phyloP scores from a whole-genome alignment of 2,888 invertebrate species.

The Trissonchulus latispiculum region DNA sequence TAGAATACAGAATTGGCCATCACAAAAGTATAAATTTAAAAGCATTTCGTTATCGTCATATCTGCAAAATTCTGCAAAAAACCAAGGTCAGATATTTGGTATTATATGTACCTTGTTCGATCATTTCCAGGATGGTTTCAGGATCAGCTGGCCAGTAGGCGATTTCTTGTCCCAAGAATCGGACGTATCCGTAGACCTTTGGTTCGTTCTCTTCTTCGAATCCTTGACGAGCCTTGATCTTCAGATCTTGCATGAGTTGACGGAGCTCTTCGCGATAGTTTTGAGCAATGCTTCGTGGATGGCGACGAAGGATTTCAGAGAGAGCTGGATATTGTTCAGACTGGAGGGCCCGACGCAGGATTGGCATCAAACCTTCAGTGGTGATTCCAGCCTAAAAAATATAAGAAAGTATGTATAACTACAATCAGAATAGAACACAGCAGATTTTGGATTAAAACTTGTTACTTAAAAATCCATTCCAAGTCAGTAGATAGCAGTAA shows the following conservation, averaged over 20 bases:
- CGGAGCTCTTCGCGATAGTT: constrained; percentile 24
- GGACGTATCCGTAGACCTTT: constrained; percentile 30
- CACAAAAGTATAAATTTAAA: too few relatives aligned
- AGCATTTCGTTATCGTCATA: too few relatives aligned
- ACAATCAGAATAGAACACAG: too few relatives aligned
- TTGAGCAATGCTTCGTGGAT: constrained; percentile 26
- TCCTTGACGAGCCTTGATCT: constrained; percentile 30
- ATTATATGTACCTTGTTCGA: constrained; percentile 15
- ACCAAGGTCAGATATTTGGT: too few relatives aligned
- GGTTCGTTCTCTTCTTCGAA: constrained; percentile 26
- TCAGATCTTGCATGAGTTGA: constrained; percentile 29
- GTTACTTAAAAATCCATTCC: too few relatives aligned
- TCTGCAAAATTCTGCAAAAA: too few relatives aligned
- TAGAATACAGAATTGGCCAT: too few relatives aligned
- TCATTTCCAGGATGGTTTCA: constrained; percentile 19
- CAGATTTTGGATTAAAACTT: too few relatives aligned
- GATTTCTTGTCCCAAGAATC: constrained; percentile 33
- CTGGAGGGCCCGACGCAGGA: not conserved
- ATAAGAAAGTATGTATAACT: too few relatives aligned
- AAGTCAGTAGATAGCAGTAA: too few relatives aligned
- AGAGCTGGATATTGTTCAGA: constrained; percentile 25
- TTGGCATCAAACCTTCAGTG: not conserved
- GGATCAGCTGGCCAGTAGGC: constrained; percentile 34
- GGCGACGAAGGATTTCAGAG: constrained; percentile 23
- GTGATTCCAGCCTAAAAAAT: not conserved